Base-by-base conservation (phyloP, 2,888 invertebrate species). In the Cybosia mesomella region DNA sequence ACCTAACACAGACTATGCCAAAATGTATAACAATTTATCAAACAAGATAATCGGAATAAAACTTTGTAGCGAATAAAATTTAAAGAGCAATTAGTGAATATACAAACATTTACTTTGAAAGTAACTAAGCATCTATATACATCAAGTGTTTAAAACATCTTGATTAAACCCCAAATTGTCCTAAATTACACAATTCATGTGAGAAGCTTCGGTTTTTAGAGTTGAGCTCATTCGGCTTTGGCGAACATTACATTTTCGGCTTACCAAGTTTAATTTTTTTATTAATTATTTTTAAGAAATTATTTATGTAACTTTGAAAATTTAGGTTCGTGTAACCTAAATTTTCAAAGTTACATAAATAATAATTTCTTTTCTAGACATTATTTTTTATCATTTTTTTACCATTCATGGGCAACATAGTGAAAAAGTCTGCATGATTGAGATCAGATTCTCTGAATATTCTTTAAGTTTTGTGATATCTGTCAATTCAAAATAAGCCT, bases 131-230 rank as follows among this genome's bases (percentile, higher is more conserved):
- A 71, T 66, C 34, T 77, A 62, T 74, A 76, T 79, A 73, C 57
- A 65, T 74, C 78, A 77, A 77, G 73, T 71, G 70, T 73, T 82
- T 76, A 71, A 76, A 82, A 82, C 75, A 76, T 78, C 79, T 75
- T 80, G 79, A 82, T 82, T 77, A 78, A 78, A 65, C 49, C 67
- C 68, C 62, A 55, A 74, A 76, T 74, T 71, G 70, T 74, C 66
- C 68, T 69, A 71, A 73, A 68, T 76, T 74, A 74, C 60, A 71
- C 63, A 70, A 70, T 68, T 70, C 70, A 64, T 73, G 68, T 64
- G 66, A 71, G 67, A 63, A 79, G 73, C 64, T 67, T 64, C 55
- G 49, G 22, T 69, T 54, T 66, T 55, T 64, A 68, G 70, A 22
- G 75, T 59, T 71, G 72, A 34, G 43, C 10, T 0, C 24, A 64